These are phyloP conservation scores for Leptopilina drosophilae DNA, from an alignment of 2,888 invertebrate species.

Conservation along the genomic window DNA sequence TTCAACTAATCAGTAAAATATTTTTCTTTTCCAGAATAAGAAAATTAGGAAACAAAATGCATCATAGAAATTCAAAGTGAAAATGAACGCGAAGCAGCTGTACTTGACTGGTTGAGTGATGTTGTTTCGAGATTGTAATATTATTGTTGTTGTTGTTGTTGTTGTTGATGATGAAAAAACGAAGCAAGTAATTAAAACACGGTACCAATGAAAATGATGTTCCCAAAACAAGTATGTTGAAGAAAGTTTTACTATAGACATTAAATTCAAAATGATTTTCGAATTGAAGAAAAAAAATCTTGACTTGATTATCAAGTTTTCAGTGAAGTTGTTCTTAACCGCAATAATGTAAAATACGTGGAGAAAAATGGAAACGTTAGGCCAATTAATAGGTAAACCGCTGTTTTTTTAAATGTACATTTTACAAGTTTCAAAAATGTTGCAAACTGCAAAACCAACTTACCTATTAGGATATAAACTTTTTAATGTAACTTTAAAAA, in stretches of 20 bases:
- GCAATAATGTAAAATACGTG: no score
- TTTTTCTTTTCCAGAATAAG: conserved; percentile 82
- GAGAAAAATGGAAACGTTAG: no score
- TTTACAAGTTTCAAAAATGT: no score
- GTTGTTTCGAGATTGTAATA: conserved; percentile 96
- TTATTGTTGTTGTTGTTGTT: conserved; percentile 98
- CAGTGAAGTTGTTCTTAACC: conserved; percentile 92
- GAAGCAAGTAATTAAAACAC: conserved; percentile 96
- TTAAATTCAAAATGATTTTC: conserved; percentile 97
- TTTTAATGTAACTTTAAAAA: no score
- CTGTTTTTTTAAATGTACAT: no score
- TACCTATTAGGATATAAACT: no score
- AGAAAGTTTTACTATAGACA: conserved; percentile 89
- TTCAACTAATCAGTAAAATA: no score
- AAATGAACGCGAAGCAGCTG: conserved; percentile 96
- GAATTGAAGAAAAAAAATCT: conserved; percentile 90
- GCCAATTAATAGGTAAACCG: no score
- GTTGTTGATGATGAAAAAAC: conserved; percentile 79
- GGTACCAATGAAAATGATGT: conserved; percentile 88
- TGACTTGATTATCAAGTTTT: conserved; percentile 99
- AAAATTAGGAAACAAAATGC: conserved; percentile 89
- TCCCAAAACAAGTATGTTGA: conserved; percentile 85
- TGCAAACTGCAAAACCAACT: no score
- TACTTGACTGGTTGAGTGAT: conserved; percentile 97
- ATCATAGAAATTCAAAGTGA: conserved; percentile 97